Percentiles rank a stretch among this genome's conserved stretches.
Conservation (phyloP, 2,113 vertebrate genomes). For the Microcebus jonahi region DNA sequence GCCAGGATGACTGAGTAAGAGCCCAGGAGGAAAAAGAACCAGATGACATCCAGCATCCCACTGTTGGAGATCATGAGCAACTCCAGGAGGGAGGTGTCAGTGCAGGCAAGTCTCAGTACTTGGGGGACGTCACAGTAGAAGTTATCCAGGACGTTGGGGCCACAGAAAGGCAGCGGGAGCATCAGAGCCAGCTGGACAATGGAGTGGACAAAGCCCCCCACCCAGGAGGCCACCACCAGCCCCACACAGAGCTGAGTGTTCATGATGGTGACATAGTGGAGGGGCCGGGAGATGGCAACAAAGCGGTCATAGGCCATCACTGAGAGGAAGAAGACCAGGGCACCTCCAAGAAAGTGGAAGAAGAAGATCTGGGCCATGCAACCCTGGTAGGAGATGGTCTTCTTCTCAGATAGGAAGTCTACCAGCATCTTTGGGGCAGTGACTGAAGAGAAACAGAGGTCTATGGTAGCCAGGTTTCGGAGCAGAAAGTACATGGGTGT, state of each 20-base stretch:
- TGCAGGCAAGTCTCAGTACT: slow-evolving; percentile 68
- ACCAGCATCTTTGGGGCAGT: slow-evolving; percentile 51
- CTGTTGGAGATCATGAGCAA: slow-evolving; percentile 70
- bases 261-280: slow-evolving; percentile 75
- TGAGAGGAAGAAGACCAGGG: slow-evolving; percentile 62
- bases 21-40: slow-evolving; percentile 61
- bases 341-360: slow-evolving; percentile 67
- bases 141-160: slow-evolving; percentile 62
- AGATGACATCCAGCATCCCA: slow-evolving; percentile 66
- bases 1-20: slow-evolving; percentile 65
- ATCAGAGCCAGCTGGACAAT: slow-evolving; percentile 52
- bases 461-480: slow-evolving; percentile 65
- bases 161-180: slow-evolving; percentile 68
- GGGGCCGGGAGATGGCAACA: slow-evolving; percentile 70
- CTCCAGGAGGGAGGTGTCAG: slow-evolving; percentile 49
- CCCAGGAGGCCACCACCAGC: slow-evolving; percentile 47
- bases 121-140: slow-evolving; percentile 78
- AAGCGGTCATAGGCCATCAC: slow-evolving; percentile 73
- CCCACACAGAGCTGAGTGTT: slow-evolving; percentile 44
- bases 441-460: slow-evolving; percentile 72
- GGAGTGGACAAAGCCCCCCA: slow-evolving; percentile 59
- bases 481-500: slow-evolving; percentile 75
- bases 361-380: slow-evolving; percentile 58
- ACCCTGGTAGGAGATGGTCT: slow-evolving; percentile 49
- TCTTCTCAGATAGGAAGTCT: slow-evolving; percentile 43